Conservation (phyloP, 2,113 vertebrate genomes). For the Silurus meridionalis region DNA sequence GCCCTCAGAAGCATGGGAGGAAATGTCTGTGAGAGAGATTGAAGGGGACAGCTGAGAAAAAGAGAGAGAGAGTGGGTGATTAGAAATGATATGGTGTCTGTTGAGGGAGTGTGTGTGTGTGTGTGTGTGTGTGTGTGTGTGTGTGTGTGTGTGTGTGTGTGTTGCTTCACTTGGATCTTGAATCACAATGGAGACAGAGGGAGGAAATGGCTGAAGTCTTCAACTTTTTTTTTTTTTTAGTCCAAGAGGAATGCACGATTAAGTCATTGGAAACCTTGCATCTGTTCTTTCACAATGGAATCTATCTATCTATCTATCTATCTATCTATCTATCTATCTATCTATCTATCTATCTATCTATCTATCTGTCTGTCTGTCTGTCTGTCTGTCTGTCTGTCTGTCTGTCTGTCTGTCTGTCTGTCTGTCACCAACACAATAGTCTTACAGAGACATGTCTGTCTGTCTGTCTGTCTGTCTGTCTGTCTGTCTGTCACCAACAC, state of each 20-base stretch:
- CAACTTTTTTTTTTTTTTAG: background rate
- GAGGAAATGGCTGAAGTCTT: conserved; percentile 35
- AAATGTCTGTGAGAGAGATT: conserved; percentile 38
- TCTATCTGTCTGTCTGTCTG: no score
- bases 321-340: background rate
- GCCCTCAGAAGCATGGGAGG: conserved; percentile 38
- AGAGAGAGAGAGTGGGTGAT: conserved; percentile 42
- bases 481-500: no score
- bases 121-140: no score
- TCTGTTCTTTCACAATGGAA: background rate
- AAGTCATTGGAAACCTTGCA: background rate
- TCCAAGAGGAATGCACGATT: background rate
- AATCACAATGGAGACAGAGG: conserved; percentile 43
- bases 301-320: background rate
- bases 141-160: no score
- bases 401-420: no score
- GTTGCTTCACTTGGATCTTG: conserved; percentile 44
- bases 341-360: background rate
- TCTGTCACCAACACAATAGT: no score
- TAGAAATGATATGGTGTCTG: conserved; percentile 38
- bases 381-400: no score
- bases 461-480: no score
- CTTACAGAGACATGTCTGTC: no score
- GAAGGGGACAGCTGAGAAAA: conserved; percentile 53
- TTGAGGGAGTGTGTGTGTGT: conserved; percentile 23